Conservation (phyloP, 2,888 invertebrate species). For the Cantharis lateralis region DNA sequence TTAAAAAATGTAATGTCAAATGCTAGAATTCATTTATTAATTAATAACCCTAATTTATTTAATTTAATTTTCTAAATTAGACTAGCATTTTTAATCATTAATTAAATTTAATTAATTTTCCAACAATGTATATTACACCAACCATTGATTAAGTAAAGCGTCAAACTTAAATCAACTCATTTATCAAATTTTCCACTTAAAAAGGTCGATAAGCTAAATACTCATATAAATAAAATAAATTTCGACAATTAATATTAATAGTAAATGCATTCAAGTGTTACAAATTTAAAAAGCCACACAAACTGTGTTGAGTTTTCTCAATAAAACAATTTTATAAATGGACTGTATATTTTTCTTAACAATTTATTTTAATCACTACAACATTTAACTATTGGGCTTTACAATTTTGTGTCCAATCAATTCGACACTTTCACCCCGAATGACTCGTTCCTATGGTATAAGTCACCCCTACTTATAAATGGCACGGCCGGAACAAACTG, state of each 20-base stretch:
- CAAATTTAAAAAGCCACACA: neutral
- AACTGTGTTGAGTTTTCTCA: no score
- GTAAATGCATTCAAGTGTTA: neutral
- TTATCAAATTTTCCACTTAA: neutral
- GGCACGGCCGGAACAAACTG: no score
- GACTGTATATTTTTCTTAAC: no score
- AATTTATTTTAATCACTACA: no score
- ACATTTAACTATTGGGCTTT: no score
- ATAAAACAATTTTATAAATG: no score
- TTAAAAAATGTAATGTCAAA: conserved; percentile 1
- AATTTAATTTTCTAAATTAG: neutral
- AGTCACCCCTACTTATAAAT: no score
- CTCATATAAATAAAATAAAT: neutral
- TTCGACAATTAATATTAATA: neutral
- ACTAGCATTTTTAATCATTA: neutral
- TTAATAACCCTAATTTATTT: neutral
- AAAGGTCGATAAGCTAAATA: neutral
- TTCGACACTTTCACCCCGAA: no score
- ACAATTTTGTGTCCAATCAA: no score
- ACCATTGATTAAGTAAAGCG: neutral
- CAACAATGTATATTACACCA: neutral
- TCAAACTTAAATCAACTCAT: neutral
- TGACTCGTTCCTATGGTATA: no score
- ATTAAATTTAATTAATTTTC: neutral
- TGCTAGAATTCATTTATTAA: neutral